phyloP scores from a whole-genome alignment of 1,140 invertebrate genomes.

The Macrobrachium rosenbergii region DNA sequence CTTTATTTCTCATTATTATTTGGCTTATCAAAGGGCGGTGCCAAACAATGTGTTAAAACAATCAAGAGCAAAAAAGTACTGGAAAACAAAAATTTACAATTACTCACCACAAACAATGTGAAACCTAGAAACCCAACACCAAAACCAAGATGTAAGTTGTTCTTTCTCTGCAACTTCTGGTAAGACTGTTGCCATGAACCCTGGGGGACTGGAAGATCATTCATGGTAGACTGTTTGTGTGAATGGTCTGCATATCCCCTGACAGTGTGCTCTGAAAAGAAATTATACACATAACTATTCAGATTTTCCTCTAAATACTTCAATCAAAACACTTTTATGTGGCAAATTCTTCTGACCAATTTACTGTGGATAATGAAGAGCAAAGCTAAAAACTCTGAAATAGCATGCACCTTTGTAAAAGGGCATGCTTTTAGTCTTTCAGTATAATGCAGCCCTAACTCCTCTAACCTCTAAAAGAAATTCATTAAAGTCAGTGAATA shows the following conservation, averaged over 20 bases:
- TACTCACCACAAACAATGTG: slow-evolving; percentile 76
- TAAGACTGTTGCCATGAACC: slow-evolving; percentile 81
- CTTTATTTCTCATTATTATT: neutral
- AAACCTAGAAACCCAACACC: slow-evolving; percentile 75
- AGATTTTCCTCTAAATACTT: neutral
- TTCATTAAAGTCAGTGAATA: too few relatives aligned
- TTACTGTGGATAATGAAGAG: too few relatives aligned
- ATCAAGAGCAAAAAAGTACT: neutral
- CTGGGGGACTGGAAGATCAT: slow-evolving; percentile 80
- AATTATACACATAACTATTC: neutral
- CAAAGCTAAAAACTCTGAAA: too few relatives aligned
- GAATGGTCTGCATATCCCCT: slow-evolving; percentile 47
- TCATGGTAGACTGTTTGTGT: slow-evolving; percentile 74
- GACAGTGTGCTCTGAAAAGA: slow-evolving; percentile 6
- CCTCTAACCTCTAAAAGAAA: too few relatives aligned
- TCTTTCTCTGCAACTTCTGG: slow-evolving; percentile 77
- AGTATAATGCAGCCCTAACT: too few relatives aligned
- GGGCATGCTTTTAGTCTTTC: too few relatives aligned
- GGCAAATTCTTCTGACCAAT: neutral
- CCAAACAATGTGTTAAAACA: neutral
- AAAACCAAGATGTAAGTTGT: slow-evolving; percentile 77
- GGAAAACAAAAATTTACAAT: neutral
- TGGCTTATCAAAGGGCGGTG: neutral
- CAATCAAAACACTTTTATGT: neutral
- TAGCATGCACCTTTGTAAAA: too few relatives aligned